A percentile compares a stretch with the other conserved stretches of the same genome.
Conservation (phyloP, 2,888 invertebrate species). For the Netelia fuscicornis region DNA sequence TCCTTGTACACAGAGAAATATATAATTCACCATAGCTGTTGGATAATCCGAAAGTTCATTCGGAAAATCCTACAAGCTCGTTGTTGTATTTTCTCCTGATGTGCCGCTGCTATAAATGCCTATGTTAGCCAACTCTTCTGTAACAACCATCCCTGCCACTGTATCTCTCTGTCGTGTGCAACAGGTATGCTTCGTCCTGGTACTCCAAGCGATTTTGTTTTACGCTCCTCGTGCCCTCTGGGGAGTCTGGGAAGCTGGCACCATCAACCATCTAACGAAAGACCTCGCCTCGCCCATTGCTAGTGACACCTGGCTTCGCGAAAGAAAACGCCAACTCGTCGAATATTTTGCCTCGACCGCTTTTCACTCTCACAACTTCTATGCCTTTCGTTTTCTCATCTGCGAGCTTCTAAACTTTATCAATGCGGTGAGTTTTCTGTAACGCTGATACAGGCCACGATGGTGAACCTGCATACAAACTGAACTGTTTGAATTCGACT, state of each 20-base stretch:
- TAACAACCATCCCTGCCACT: conserved; percentile 37
- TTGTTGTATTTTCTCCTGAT: conserved; percentile 51
- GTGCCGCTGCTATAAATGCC: conserved; percentile 25
- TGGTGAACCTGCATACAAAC: background rate
- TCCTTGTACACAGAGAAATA: conserved; percentile 22
- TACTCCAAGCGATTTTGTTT: conserved; percentile 89
- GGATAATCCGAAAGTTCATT: conserved; percentile 62
- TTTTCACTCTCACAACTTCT: conserved; percentile 87
- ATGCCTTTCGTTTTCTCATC: conserved; percentile 88
- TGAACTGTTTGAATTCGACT: too few species aligned
- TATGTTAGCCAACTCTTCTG: conserved; percentile 24
- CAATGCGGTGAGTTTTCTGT: conserved; percentile 88
- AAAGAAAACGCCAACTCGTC: conserved; percentile 86
- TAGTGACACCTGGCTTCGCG: conserved; percentile 86
- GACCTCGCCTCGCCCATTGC: conserved; percentile 87
- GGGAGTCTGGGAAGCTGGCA: conserved; percentile 90
- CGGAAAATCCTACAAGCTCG: conserved; percentile 58
- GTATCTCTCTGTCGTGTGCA: conserved; percentile 55
- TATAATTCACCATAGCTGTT: conserved; percentile 43
- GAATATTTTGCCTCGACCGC: conserved; percentile 87
- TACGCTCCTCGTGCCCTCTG: conserved; percentile 90
- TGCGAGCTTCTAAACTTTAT: conserved; percentile 91
- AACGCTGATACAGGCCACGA: background rate
- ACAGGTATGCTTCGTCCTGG: conserved; percentile 87
- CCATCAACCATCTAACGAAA: conserved; percentile 87